These are phyloP conservation scores for Candidula unifasciata DNA, from an alignment of 2,888 invertebrate species.

Conservation along the genomic window DNA sequence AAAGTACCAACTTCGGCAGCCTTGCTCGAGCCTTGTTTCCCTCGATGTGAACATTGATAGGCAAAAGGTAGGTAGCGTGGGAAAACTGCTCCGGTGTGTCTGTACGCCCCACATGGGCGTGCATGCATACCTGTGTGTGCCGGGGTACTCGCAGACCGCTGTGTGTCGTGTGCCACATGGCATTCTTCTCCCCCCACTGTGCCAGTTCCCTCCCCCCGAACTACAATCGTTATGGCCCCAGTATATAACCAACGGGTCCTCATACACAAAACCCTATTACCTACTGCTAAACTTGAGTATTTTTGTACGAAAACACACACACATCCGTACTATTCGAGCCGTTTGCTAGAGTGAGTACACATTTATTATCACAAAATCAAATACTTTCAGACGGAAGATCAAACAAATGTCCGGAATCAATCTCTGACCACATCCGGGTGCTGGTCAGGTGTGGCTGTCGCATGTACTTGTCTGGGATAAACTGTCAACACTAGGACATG, in stretches of 20 bases:
- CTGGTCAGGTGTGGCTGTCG: too few species aligned
- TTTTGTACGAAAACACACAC: neutral
- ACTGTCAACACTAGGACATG: too few species aligned
- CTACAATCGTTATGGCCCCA: constrained; percentile 57
- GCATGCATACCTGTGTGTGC: constrained; percentile 36
- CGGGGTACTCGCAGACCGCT: constrained; percentile 20
- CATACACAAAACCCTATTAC: constrained; percentile 29
- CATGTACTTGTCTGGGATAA: too few species aligned
- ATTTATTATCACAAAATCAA: constrained; percentile 6
- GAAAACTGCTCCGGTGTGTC: constrained; percentile 43
- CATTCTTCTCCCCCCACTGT: constrained; percentile 36
- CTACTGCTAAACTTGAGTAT: neutral
- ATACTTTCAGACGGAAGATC: neutral
- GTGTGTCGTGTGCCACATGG: constrained; percentile 42
- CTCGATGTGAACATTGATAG: constrained; percentile 36
- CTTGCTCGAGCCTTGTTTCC: neutral
- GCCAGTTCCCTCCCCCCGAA: constrained; percentile 44
- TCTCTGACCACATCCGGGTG: too few species aligned
- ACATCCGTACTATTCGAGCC: neutral
- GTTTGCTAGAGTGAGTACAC: neutral
- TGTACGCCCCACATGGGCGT: constrained; percentile 57
- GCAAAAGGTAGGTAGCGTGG: constrained; percentile 40
- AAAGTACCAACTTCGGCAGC: too few species aligned
- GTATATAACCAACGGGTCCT: constrained; percentile 59
- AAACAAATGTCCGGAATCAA: too few species aligned